Conservation (phyloP, 2,888 invertebrate genomes). For the Leptarthrus brevirostris region DNA sequence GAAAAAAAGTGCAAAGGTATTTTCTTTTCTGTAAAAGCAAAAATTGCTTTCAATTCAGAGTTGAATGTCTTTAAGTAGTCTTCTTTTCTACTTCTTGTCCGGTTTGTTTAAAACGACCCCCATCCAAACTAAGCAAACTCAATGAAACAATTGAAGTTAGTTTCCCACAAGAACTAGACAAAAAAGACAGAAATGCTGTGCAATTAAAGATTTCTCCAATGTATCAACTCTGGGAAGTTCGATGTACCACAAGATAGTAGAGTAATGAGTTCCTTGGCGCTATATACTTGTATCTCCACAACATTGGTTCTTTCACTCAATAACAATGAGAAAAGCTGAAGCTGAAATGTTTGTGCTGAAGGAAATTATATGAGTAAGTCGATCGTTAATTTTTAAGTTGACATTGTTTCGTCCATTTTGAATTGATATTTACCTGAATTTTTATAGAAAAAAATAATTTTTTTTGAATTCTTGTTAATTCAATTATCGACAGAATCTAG, state of each 20-base stretch:
- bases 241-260: conserved; percentile 5
- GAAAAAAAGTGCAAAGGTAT: neutral
- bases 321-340: no score
- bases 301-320: no score
- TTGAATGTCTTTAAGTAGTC: conserved; percentile 16
- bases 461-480: no score
- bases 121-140: conserved; percentile 32
- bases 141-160: conserved; percentile 49
- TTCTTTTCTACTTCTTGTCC: conserved; percentile 3
- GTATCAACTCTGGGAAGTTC: conserved; percentile 27
- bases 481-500: no score
- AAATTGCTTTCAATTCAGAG: conserved; percentile 15
- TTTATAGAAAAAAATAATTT: no score
- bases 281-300: no score
- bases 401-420: no score
- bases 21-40: conserved; percentile 3
- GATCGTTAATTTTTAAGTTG: no score
- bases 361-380: no score
- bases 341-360: no score
- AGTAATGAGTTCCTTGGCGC: conserved; percentile 40
- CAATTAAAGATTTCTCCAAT: conserved; percentile 44
- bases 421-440: no score
- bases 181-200: conserved; percentile 6
- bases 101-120: conserved; percentile 16
- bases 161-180: conserved; percentile 46